Evolutionary conservation across 1,140 invertebrate species (phyloP), one percentile per base, ranked within the genome.

Genomic region (Hyphantria cunea): DNA sequence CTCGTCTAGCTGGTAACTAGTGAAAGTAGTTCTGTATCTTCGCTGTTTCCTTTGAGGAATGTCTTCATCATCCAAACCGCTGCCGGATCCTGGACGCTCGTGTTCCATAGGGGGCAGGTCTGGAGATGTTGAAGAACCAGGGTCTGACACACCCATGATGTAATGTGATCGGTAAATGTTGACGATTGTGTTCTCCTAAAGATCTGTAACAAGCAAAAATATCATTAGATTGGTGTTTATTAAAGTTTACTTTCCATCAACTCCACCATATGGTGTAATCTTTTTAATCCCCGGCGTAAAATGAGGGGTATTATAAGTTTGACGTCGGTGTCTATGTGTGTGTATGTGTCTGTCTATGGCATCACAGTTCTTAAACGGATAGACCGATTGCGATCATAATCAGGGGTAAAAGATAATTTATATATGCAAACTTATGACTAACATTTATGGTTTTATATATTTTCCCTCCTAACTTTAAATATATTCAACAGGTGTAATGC

Each of bases 1-100:
- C 89, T 99, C 98, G 86, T 99, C 98, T 33, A 99, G 92, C 89
- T 99, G 97, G 83, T 96, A 98, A 76, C 96, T 97, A 10, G 97
- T 98, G 89, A 98, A 99, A 33, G 98, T 98, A 4, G 98, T 98
- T 65, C 98, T 92, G 84, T 98, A 98, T 33, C 97, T 91, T 2
- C 97, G 92, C 80, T 98, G 97, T 83, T 98, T 99, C 76, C 97
- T 92, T 80, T 97, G 96, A 1, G 96, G 96, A 1, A 95, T 92
- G 76, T 96, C 96, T 68, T 96, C 96, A 65, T 97, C 96, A 71
- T 96, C 96, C 58, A 94, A 84, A 54, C 96, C 95, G 3, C 94
- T 93, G 65, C 96, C 95, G 67, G 95, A 95, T 55, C 94, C 94
- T 11, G 93, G 92, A 25, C 93, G 93, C 34, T 92, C 92, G 12